Evolutionary conservation across 1,140 invertebrate species (phyloP).

Genomic region (Zaprionus kolodkinae): DNA sequence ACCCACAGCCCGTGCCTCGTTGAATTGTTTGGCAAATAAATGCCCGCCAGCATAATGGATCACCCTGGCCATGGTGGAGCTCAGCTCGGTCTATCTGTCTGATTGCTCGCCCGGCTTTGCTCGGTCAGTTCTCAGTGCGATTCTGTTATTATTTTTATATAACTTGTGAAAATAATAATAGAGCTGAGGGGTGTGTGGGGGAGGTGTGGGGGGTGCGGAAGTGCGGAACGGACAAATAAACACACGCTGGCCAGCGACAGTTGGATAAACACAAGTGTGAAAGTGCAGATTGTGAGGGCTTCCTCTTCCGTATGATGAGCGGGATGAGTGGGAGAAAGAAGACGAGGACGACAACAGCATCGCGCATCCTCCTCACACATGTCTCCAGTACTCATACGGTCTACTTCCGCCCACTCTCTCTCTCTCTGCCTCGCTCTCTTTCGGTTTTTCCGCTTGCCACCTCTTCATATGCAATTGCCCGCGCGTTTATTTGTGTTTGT

Average conservation of each 20-base stretch:
- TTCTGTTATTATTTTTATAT: conserved; percentile 79
- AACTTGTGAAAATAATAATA: conserved; percentile 82
- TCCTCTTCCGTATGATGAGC: conserved; percentile 26
- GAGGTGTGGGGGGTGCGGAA: neutral
- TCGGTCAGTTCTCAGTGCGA: conserved; percentile 11
- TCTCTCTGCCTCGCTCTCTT: no score
- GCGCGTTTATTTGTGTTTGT: conserved; percentile 73
- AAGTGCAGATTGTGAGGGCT: conserved; percentile 74
- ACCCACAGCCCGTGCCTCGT: conserved; percentile 34
- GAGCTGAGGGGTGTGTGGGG: conserved; percentile 24
- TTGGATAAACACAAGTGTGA: conserved; percentile 82
- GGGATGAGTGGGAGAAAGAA: conserved; percentile 7
- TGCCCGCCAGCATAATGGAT: conserved; percentile 75
- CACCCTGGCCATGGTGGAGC: conserved; percentile 37
- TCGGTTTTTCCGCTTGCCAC: neutral
- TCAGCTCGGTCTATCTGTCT: neutral
- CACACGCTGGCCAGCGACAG: conserved; percentile 61
- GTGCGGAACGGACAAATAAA: conserved; percentile 47
- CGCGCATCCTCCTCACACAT: conserved; percentile 20
- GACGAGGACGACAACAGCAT: conserved; percentile 18
- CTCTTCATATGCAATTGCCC: conserved; percentile 51
- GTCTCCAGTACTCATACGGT: conserved; percentile 20
- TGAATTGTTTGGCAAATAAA: conserved; percentile 82
- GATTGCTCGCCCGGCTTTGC: conserved; percentile 26
- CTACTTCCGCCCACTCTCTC: neutral